These are phyloP conservation scores for Neodon shergylaensis DNA, from an alignment of 2,113 vertebrate genomes.

Conservation along the genomic window DNA sequence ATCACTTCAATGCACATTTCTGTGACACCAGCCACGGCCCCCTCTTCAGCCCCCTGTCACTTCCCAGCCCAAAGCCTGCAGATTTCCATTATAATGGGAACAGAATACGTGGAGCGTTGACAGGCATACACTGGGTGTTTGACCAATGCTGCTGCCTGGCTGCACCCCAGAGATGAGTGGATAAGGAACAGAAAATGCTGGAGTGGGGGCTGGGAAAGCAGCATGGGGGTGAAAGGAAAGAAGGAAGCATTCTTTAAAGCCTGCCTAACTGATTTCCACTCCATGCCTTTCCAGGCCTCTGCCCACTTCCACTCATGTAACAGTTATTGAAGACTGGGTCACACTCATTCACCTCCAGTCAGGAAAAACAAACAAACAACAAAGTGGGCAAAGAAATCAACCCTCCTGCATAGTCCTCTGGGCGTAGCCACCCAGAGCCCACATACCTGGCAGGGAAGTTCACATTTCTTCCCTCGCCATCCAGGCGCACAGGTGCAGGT, in stretches of 20 bases:
- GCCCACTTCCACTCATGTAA: not conserved
- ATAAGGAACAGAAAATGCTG: not conserved
- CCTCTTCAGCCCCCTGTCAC: constrained; percentile 5
- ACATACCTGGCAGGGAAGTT: constrained; percentile 92
- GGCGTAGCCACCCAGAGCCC: not conserved
- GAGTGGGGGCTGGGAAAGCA: no score
- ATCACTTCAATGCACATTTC: not conserved
- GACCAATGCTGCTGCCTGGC: constrained; percentile 23
- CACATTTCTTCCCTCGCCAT: constrained; percentile 94
- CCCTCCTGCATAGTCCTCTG: not conserved
- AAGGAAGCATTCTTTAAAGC: not conserved
- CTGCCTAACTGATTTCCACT: not conserved
- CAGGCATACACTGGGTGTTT: not conserved
- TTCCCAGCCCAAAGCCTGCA: not conserved
- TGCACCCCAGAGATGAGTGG: not conserved
- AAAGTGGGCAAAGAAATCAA: not conserved
- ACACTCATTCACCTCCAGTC: not conserved
- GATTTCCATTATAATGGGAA: constrained; percentile 64
- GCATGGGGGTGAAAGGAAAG: not conserved
- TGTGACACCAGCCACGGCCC: constrained; percentile 10
- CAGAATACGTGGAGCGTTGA: constrained; percentile 51
- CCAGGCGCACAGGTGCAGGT: constrained; percentile 94
- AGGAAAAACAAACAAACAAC: not conserved
- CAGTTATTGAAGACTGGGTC: not conserved
- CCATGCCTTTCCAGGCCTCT: not conserved